These are phyloP conservation scores for Pheosia tremula DNA, from an alignment of 2,888 invertebrate genomes.

Conservation along the genomic window DNA sequence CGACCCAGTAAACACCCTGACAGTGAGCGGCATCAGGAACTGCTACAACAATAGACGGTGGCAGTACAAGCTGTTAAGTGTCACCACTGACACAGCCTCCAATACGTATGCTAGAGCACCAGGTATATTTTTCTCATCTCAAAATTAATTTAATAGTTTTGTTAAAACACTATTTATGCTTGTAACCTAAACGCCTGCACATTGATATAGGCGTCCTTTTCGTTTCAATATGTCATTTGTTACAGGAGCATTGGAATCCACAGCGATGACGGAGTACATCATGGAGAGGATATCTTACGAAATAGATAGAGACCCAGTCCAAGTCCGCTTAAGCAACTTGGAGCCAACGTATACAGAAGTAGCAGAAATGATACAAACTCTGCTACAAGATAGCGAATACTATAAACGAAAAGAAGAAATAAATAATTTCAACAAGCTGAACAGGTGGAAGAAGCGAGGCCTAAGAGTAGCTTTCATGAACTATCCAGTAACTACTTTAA, in stretches of 20 bases:
- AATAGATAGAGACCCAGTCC: constrained; percentile 81
- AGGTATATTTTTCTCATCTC: constrained; percentile 63
- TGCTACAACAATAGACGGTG: constrained; percentile 85
- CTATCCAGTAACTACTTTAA: constrained; percentile 82
- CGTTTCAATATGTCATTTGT: constrained; percentile 9
- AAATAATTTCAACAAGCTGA: constrained; percentile 85
- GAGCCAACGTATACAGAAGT: constrained; percentile 71
- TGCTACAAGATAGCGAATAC: constrained; percentile 76
- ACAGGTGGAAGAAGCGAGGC: constrained; percentile 92
- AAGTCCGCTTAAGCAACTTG: constrained; percentile 71
- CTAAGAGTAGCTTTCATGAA: constrained; percentile 88
- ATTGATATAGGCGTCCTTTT: background rate
- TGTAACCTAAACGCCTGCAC: too few species aligned
- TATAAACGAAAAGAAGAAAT: constrained; percentile 80
- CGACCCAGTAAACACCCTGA: constrained; percentile 72
- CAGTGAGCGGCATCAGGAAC: constrained; percentile 70
- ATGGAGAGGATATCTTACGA: constrained; percentile 87
- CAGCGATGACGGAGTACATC: constrained; percentile 85
- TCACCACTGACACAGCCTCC: constrained; percentile 86
- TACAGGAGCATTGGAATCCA: constrained; percentile 86
- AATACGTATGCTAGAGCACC: constrained; percentile 88
- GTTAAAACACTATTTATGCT: too few species aligned
- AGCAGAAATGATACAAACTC: constrained; percentile 51
- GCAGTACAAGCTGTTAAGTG: constrained; percentile 67
- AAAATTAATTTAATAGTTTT: too few species aligned